Evolutionary conservation across 30 jellyfish, hydroid and myxozoan species (phyloP), one percentile per base, ranked within the genome.

Genomic region (Pelagia noctiluca): DNA sequence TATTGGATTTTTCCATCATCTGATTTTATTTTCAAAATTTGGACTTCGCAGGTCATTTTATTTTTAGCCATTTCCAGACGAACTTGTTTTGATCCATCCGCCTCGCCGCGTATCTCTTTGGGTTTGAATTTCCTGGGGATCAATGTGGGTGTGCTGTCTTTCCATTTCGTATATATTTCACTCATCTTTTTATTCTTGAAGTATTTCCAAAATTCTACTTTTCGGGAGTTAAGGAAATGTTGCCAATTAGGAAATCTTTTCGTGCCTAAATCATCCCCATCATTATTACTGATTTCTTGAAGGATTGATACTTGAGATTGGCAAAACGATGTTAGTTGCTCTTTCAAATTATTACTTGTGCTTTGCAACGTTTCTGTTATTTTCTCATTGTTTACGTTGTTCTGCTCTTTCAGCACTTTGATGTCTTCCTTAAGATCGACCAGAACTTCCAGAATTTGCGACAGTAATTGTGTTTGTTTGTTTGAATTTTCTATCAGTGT

Each of bases 341-440:
- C 82, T 69, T 42, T 69, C 22, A 18, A 32, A 0, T 62, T 46
- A 29, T 35, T 46, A 34, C 26, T 35, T 16, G 19, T 35, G 35
- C 35, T 69, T 62, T 24, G 32, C 35, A 69, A 16, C 16, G 57
- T 16, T 42, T 42, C 57, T 5, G 57, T 42, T 42, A 42, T 5
- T 16, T 42, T 8, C 16, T 42, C 57, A 42, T 42, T 42, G 12
- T 42, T 42, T 42, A 5, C 12, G 16, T 42, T 42, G 57, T 16
- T 42, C 16, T 42, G 57, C 16, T 5, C 8, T 16, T 42, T 42
- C 8, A 42, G 16, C 8, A 42, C 37, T 69, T 69, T 3, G 32
- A 69, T 69, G 63, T 69, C 82, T 37, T 69, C 82, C 16, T 69
- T 69, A 21, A 69, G 66, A 63, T 69, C 82, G 63, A 69, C 82